Conservation (phyloP, 1,140 invertebrate species). For the Heliconius eleuchia region DNA sequence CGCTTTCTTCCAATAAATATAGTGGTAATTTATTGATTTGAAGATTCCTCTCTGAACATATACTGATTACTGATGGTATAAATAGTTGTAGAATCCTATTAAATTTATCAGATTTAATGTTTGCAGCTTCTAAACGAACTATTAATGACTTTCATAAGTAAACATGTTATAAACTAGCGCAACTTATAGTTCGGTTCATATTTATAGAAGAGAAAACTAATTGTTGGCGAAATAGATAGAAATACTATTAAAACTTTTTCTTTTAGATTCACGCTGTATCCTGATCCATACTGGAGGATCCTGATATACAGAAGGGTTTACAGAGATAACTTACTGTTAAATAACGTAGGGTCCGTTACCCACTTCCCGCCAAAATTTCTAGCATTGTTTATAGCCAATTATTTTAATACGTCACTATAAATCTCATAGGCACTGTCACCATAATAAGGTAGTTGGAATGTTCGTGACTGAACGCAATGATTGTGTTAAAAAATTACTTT, state of each 20-base stretch:
- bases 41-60: too few species aligned
- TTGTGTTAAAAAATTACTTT: too few species aligned
- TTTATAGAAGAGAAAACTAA: background rate
- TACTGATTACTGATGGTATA: background rate
- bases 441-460: too few species aligned
- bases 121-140: background rate
- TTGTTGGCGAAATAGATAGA: background rate
- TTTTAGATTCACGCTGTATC: background rate
- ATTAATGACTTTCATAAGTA: constrained; percentile 10
- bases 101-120: background rate
- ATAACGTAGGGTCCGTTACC: too few species aligned
- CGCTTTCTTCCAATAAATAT: too few species aligned
- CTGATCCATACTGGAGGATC: too few species aligned
- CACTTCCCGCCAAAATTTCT: background rate
- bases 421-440: too few species aligned
- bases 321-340: too few species aligned
- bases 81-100: background rate
- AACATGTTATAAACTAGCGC: background rate
- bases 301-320: too few species aligned
- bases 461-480: background rate
- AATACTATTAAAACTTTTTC: background rate
- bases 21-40: too few species aligned
- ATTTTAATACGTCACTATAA: background rate
- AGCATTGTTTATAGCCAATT: background rate
- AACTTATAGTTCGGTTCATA: background rate